Base-by-base conservation (phyloP, 1,140 invertebrate genomes). In the Pogonus chalceus region DNA sequence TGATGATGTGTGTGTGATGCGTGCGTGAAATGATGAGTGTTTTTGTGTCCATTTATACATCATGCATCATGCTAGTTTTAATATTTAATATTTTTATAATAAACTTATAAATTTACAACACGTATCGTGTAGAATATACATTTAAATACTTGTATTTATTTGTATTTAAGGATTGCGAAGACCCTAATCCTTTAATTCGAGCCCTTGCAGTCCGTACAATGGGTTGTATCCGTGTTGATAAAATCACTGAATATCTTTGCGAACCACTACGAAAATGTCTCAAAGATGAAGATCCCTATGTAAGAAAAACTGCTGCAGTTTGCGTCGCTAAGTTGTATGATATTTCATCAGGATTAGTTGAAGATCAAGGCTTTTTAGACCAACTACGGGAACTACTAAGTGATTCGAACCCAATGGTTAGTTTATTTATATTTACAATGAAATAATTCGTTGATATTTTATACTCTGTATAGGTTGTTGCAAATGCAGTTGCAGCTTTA, bases 321-420 rank as follows among this genome's bases (percentile, higher is more conserved):
- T 99, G 96, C 71, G 97, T 99, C 16, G 97, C 96, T 22, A 99
- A 99, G 71, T 76, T 99, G 52, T 96, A 99, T 73, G 96, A 99
- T 70, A 99, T 99, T 65, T 99, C 98, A 63, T 88, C 96, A 10
- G 87, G 88, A 60, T 82, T 99, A 68, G 97, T 98, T 2, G 94
- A 98, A 72, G 94, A 98, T 69, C 90, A 99, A 79, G 97, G 96
- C 12, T 99, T 99, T 71, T 76, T 99, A 35, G 96, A 99, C 72
- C 90, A 96, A 62, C 73, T 99, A 12, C 96, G 95, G 69, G 96
- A 99, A 74, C 74, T 99, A 26, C 72, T 99, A 7, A 97, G 93
- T 20, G 97, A 99, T 74, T 98, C 96, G 0, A 99, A 99, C 78
- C 97, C 97, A n/a, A 99, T 99, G 97, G 96, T n/a, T n/a, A n/a